Conservation (phyloP, 2,113 vertebrate genomes). For the Centropus bengalensis region DNA sequence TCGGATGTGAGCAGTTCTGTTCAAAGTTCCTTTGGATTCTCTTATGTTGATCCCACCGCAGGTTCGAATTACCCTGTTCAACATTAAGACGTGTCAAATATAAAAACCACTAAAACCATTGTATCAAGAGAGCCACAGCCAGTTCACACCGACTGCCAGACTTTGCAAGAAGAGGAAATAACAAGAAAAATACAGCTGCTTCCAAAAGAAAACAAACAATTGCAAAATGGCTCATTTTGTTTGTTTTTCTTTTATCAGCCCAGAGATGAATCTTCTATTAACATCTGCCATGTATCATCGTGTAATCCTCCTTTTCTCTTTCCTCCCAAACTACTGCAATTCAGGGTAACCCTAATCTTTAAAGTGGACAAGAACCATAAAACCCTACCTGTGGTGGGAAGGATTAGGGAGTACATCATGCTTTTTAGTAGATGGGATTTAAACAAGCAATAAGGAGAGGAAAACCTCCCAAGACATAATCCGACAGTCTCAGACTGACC, state of each 20-base stretch:
- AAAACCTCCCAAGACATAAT: constrained; percentile 82
- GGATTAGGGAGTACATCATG: constrained; percentile 76
- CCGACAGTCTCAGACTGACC: constrained; percentile 77
- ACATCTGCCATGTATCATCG: constrained; percentile 70
- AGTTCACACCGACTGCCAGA: background rate
- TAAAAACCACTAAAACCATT: background rate
- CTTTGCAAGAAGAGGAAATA: background rate
- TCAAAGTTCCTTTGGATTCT: background rate
- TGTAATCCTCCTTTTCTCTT: constrained; percentile 74
- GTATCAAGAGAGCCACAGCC: background rate
- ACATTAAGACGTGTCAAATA: background rate
- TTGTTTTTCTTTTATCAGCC: constrained; percentile 61
- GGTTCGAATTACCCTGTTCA: background rate
- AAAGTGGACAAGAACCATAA: constrained; percentile 81
- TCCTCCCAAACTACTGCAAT: constrained; percentile 59
- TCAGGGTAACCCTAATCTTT: constrained; percentile 80
- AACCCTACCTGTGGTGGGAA: constrained; percentile 77
- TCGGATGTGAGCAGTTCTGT: background rate
- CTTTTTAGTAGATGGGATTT: constrained; percentile 77
- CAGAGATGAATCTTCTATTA: constrained; percentile 53
- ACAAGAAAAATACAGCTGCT: constrained; percentile 20
- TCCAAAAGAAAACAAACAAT: constrained; percentile 35
- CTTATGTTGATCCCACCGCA: background rate
- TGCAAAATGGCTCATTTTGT: constrained; percentile 41
- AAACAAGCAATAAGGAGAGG: constrained; percentile 74